These are phyloP conservation scores for Lerema accius DNA, from an alignment of 1,140 invertebrate species.

Conservation along the genomic window DNA sequence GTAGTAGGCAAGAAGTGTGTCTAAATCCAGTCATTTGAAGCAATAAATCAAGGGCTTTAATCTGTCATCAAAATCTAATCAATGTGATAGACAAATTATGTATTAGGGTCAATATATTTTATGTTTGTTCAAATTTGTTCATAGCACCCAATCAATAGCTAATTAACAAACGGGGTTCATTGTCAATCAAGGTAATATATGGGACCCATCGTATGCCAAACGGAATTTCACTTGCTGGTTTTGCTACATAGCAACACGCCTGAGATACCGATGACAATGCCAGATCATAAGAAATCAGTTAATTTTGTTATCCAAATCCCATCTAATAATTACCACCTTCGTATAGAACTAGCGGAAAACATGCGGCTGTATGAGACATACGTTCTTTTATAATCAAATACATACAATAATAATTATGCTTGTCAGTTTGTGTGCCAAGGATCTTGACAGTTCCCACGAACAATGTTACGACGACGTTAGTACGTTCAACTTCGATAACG, in stretches of 20 bases:
- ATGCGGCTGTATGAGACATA: not conserved
- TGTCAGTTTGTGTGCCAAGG: slow-evolving; percentile 44
- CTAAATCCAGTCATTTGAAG: not conserved
- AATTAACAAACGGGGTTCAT: no score
- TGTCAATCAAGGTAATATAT: no score
- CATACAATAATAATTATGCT: slow-evolving; percentile 35
- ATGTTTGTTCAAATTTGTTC: no score
- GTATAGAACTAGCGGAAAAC: not conserved
- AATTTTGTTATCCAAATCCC: no score
- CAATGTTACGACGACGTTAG: not conserved
- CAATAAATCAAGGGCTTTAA: slow-evolving; percentile 23
- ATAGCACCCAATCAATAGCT: no score
- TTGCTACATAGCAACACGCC: no score
- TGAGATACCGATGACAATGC: no score
- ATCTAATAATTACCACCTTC: no score
- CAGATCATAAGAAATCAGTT: no score
- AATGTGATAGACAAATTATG: not conserved
- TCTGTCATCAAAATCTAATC: slow-evolving; percentile 29
- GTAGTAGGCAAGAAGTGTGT: not conserved
- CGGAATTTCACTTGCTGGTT: no score
- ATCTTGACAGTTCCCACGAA: slow-evolving; percentile 37
- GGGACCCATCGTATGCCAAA: no score
- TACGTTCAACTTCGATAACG: not conserved
- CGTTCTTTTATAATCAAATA: slow-evolving; percentile 12
- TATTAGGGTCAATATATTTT: not conserved